Conservation (phyloP, 2,113 vertebrate genomes). For the Ailurus styani region DNA sequence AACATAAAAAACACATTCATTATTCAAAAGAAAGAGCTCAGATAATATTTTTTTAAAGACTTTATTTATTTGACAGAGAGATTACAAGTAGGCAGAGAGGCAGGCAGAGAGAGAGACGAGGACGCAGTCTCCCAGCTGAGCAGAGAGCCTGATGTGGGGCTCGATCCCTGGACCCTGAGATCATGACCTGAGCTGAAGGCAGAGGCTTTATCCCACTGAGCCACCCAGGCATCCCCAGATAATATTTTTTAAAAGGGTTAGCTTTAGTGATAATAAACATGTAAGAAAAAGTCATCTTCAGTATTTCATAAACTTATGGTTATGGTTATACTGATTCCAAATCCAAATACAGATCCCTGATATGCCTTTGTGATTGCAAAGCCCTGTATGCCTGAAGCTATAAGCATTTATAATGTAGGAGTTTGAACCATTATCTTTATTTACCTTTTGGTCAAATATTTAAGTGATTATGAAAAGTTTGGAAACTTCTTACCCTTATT, state of each 20-base stretch:
- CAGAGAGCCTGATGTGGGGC: too few relatives aligned
- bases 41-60: not conserved
- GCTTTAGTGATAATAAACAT: not conserved
- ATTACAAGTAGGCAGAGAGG: too few relatives aligned
- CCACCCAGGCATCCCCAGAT: too few relatives aligned
- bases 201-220: too few relatives aligned
- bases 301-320: not conserved
- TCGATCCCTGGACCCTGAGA: too few relatives aligned
- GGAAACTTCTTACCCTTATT: not conserved
- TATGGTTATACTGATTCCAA: not conserved
- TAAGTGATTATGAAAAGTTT: not conserved
- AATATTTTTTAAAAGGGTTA: not conserved
- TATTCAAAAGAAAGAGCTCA: not conserved
- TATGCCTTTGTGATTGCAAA: not conserved
- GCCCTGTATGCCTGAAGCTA: not conserved
- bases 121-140: too few relatives aligned
- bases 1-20: not conserved
- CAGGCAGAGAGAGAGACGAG: too few relatives aligned
- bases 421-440: not conserved
- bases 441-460: not conserved
- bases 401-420: not conserved
- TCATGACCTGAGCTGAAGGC: too few relatives aligned
- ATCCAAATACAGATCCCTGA: not conserved
- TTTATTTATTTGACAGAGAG: too few relatives aligned
- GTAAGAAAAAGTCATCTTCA: not conserved